A percentile compares a stretch with the other conserved stretches of the same genome.
Evolutionary conservation across 1,140 invertebrate species (phyloP).

Genomic region (Zaprionus ghesquierei): DNA sequence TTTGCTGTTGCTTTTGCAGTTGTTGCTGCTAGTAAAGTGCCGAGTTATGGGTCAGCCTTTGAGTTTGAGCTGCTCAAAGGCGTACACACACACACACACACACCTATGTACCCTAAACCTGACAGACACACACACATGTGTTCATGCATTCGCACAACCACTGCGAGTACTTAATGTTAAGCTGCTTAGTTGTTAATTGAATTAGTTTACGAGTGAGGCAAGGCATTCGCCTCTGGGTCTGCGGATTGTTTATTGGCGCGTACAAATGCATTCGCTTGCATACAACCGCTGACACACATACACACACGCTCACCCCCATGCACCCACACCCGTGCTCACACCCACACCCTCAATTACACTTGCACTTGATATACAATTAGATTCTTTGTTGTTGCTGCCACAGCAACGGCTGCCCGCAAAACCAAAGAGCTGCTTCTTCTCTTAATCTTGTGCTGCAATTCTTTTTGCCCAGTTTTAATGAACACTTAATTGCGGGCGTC

Average conservation of each 20-base stretch:
- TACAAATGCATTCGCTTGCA: constrained; percentile 31
- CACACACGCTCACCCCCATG: background rate
- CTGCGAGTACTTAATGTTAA: constrained; percentile 69
- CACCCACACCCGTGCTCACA: background rate
- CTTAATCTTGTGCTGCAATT: constrained; percentile 23
- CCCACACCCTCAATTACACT: constrained; percentile 56
- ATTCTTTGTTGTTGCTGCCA: constrained; percentile 62
- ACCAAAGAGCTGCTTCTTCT: constrained; percentile 42
- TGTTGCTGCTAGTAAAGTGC: constrained; percentile 2
- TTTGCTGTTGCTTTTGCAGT: constrained; percentile 5
- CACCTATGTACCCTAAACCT: no score
- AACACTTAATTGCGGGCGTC: constrained; percentile 75
- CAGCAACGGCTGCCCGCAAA: constrained; percentile 10
- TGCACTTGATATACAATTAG: constrained; percentile 77
- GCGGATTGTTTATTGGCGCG: constrained; percentile 44
- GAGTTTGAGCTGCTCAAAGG: constrained; percentile 21
- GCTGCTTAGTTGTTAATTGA: constrained; percentile 78
- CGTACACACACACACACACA: constrained; percentile 5
- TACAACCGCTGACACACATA: background rate
- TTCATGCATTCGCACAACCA: constrained; percentile 8
- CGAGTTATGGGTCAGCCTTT: constrained; percentile 46
- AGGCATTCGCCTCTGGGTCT: constrained; percentile 38
- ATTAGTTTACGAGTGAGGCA: constrained; percentile 72
- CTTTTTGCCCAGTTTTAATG: constrained; percentile 54
- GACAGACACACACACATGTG: background rate